Percentiles rank a stretch among this genome's conserved stretches.
Evolutionary conservation across 2,888 invertebrate genomes (phyloP).

Genomic region (Luperina nickerlii): DNA sequence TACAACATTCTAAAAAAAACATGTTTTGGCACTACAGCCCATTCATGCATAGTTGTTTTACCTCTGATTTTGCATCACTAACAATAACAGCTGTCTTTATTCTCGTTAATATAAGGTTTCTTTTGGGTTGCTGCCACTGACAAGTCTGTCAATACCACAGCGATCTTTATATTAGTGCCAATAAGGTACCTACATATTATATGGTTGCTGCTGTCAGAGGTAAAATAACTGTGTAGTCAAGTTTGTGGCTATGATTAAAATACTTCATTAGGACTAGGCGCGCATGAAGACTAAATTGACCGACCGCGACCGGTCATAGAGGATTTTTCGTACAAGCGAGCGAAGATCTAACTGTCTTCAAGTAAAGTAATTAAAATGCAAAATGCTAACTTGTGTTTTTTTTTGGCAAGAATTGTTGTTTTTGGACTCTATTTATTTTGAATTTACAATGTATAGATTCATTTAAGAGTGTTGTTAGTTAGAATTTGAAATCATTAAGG

Average conservation of each 20-base stretch:
- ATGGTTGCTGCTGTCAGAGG: not conserved
- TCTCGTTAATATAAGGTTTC: not conserved
- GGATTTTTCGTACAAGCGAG: not conserved
- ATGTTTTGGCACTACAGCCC: not conserved
- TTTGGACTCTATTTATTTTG: not conserved
- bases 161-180: not conserved
- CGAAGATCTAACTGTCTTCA: not conserved
- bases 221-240: not conserved
- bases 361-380: conserved; percentile 1
- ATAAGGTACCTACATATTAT: not conserved
- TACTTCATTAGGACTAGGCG: not conserved
- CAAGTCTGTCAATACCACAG: not conserved
- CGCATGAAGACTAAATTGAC: conserved; percentile 2
- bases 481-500: not conserved
- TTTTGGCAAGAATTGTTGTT: not conserved
- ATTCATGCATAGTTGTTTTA: not conserved
- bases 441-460: not conserved
- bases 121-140: not conserved
- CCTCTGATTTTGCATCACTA: not conserved
- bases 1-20: conserved; percentile 15
- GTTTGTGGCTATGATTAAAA: conserved; percentile 14
- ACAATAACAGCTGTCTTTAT: not conserved
- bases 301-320: not conserved
- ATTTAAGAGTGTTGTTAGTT: not conserved
- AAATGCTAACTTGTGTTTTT: not conserved